These are phyloP conservation scores for Augochlorella aurata DNA, from an alignment of 2,888 invertebrate species.

Conservation along the genomic window DNA sequence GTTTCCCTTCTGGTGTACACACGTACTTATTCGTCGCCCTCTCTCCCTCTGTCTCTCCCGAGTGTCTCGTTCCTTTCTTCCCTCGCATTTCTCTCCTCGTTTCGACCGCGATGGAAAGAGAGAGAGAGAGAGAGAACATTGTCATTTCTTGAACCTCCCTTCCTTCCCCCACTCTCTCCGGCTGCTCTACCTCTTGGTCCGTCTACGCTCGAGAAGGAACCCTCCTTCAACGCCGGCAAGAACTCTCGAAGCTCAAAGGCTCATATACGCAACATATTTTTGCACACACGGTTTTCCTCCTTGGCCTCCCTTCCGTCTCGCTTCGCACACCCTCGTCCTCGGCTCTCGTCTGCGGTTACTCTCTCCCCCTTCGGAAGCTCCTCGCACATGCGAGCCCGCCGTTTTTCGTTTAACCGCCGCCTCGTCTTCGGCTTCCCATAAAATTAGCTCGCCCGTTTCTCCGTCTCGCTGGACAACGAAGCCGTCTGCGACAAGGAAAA, in stretches of 20 bases:
- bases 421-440: background rate
- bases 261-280: slow-evolving; percentile 42
- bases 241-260: slow-evolving; percentile 53
- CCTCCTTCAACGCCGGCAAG: slow-evolving; percentile 46
- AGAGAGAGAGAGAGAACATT: slow-evolving; percentile 15
- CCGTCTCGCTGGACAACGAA: background rate
- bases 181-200: slow-evolving; percentile 31
- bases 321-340: background rate
- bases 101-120: background rate
- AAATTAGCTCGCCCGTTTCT: background rate
- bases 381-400: background rate
- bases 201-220: slow-evolving; percentile 45
- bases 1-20: slow-evolving; percentile 10
- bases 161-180: slow-evolving; percentile 1
- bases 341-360: slow-evolving; percentile 6
- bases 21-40: background rate
- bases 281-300: slow-evolving; percentile 22
- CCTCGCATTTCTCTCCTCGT: slow-evolving; percentile 27
- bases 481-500: background rate
- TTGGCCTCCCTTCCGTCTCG: slow-evolving; percentile 3
- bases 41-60: background rate
- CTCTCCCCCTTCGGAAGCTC: background rate
- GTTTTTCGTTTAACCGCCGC: slow-evolving; percentile 9
- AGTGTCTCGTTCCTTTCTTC: slow-evolving; percentile 18
- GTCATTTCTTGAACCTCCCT: slow-evolving; percentile 34